phyloP scores from a whole-genome alignment of 1,140 invertebrate species.

The Apolygus lucorum region DNA sequence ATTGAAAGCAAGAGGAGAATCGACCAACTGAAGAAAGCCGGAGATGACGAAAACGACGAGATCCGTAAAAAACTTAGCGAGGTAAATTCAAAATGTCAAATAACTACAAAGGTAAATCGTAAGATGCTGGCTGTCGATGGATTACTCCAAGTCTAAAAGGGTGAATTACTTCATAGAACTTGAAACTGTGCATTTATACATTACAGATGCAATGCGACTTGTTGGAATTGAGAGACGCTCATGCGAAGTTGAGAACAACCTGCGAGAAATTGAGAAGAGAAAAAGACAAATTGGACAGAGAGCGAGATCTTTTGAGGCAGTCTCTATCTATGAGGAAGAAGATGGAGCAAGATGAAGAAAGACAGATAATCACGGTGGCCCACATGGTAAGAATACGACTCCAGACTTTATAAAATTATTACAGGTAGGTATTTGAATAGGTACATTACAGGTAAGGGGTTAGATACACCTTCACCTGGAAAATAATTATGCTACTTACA shows the following conservation, averaged over 20 bases:
- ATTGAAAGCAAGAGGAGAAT: conserved; percentile 74
- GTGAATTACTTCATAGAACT: conserved; percentile 10
- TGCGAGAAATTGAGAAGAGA: conserved; percentile 82
- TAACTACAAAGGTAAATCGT: no score
- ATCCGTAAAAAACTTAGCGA: conserved; percentile 70
- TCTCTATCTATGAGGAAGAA: conserved; percentile 44
- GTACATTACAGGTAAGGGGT: no score
- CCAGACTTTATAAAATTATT: no score
- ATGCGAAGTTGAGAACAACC: conserved; percentile 82
- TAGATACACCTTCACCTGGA: no score
- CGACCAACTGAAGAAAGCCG: conserved; percentile 71
- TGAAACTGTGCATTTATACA: no score
- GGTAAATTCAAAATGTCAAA: conserved; percentile 39
- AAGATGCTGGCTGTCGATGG: no score
- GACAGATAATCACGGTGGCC: conserved; percentile 56
- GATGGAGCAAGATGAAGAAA: conserved; percentile 53
- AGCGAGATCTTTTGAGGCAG: conserved; percentile 58
- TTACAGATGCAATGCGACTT: conserved; percentile 81
- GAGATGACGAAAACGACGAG: conserved; percentile 83
- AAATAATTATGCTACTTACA: no score
- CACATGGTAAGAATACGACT: conserved; percentile 45
- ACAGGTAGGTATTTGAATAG: no score
- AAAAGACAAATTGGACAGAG: conserved; percentile 72
- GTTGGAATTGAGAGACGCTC: conserved; percentile 77
- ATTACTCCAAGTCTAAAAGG: no score